phyloP scores from a whole-genome alignment of 2,797 vertebrate species.

The Arctocebus calabarensis region DNA sequence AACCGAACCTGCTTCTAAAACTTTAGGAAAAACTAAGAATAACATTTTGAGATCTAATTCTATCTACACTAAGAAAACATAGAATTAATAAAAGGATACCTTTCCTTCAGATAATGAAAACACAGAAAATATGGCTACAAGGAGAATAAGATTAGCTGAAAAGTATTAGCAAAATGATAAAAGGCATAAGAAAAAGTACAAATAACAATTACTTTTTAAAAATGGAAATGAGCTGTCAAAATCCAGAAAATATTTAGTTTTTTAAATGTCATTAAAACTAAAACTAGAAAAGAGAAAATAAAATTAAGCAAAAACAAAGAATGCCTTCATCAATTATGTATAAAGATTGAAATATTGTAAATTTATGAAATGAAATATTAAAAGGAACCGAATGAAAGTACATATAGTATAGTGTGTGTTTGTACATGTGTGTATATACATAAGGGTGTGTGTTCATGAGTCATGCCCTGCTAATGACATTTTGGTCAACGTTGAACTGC shows the following conservation, averaged over 20 bases:
- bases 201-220: background rate
- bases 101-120: background rate
- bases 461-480: too few relatives aligned
- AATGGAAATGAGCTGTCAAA: background rate
- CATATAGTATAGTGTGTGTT: background rate
- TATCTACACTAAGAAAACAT: background rate
- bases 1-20: background rate
- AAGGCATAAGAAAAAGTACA: background rate
- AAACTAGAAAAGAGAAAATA: background rate
- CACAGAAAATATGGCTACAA: background rate
- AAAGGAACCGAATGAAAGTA: background rate
- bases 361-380: conserved; percentile 20
- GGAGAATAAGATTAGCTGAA: background rate
- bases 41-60: background rate
- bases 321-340: background rate
- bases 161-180: background rate
- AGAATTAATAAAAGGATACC: background rate
- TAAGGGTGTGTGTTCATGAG: too few relatives aligned
- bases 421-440: background rate
- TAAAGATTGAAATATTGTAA: background rate
- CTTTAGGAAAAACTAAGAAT: background rate
- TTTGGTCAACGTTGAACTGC: too few relatives aligned
- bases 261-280: background rate
- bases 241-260: background rate
- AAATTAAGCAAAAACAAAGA: conserved; percentile 8